A percentile compares a stretch with the other conserved stretches of the same genome.
Conservation (phyloP, 2,113 vertebrate species). For the Melanostigma gelatinosum region DNA sequence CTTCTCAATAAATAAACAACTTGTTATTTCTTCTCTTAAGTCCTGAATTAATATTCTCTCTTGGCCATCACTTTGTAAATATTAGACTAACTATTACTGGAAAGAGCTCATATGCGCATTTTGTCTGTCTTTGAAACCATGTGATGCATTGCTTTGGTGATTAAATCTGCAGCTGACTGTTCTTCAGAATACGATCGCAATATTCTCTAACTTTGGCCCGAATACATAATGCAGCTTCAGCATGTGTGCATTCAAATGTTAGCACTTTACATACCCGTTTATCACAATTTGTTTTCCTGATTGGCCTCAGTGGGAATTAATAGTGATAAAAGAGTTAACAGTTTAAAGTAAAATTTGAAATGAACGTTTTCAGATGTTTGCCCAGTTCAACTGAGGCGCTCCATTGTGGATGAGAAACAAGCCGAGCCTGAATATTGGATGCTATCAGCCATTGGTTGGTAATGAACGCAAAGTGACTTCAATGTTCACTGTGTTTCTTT, state of each 20-base stretch:
- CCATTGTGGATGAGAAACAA: constrained; percentile 15
- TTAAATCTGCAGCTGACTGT: constrained; percentile 34
- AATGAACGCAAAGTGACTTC: constrained; percentile 19
- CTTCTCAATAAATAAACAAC: constrained; percentile 48
- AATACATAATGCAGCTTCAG: constrained; percentile 36
- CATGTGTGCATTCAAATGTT: constrained; percentile 18
- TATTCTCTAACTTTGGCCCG: constrained; percentile 37
- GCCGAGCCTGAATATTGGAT: background rate
- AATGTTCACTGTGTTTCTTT: constrained; percentile 14
- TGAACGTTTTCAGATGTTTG: constrained; percentile 19
- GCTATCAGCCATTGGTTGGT: constrained; percentile 11
- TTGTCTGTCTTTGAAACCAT: constrained; percentile 49
- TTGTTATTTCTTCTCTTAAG: constrained; percentile 49
- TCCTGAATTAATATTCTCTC: constrained; percentile 55
- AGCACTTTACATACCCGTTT: constrained; percentile 21
- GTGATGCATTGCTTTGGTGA: constrained; percentile 36
- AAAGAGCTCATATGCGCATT: constrained; percentile 46
- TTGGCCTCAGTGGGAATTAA: constrained; percentile 31
- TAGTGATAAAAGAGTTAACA: constrained; percentile 17
- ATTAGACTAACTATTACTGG: constrained; percentile 41
- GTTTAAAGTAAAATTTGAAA: constrained; percentile 30
- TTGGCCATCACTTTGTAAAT: constrained; percentile 59
- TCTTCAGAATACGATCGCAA: constrained; percentile 42
- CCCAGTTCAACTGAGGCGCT: constrained; percentile 6
- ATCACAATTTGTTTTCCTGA: constrained; percentile 17